A percentile compares a stretch with the other conserved stretches of the same genome.
Evolutionary conservation across 2,113 vertebrate species (phyloP).

Genomic region (Cyanistes caeruleus): DNA sequence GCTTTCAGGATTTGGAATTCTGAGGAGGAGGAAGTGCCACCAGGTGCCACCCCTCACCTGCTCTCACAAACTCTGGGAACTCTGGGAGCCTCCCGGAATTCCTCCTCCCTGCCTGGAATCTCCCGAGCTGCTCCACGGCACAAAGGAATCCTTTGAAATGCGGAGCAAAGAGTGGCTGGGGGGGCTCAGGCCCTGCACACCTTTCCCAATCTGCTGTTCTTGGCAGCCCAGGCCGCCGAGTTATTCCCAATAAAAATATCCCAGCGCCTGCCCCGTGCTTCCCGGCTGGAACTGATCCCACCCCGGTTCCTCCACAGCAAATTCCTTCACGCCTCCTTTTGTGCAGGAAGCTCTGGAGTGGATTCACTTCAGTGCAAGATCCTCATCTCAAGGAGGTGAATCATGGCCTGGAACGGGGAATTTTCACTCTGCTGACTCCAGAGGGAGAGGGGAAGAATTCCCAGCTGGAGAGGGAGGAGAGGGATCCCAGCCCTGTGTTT

Average conservation of each 20-base stretch:
- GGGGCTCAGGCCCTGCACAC: neutral
- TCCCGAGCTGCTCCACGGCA: neutral
- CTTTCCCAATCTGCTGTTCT: constrained; percentile 10
- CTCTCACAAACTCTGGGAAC: neutral
- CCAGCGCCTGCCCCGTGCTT: neutral
- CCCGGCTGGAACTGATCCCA: neutral
- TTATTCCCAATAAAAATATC: neutral
- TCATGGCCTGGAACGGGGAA: neutral
- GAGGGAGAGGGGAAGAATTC: neutral
- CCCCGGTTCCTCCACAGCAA: neutral
- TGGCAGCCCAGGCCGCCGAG: neutral
- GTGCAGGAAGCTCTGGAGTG: constrained; percentile 29
- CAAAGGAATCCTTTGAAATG: neutral
- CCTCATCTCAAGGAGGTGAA: neutral
- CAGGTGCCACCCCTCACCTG: neutral
- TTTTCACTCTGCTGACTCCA: neutral
- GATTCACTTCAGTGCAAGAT: neutral
- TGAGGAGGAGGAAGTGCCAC: rapidly evolving
- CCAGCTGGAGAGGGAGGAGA: neutral
- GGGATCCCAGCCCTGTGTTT: neutral
- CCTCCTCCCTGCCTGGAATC: neutral
- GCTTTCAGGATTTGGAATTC: neutral
- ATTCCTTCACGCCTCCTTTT: constrained; percentile 21
- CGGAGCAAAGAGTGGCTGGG: neutral
- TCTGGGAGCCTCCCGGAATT: neutral